A percentile compares a stretch with the other conserved stretches of the same genome.
These are phyloP conservation scores for Kradibia gibbosae DNA, from an alignment of 1,140 invertebrate species.

Conservation along the genomic window DNA sequence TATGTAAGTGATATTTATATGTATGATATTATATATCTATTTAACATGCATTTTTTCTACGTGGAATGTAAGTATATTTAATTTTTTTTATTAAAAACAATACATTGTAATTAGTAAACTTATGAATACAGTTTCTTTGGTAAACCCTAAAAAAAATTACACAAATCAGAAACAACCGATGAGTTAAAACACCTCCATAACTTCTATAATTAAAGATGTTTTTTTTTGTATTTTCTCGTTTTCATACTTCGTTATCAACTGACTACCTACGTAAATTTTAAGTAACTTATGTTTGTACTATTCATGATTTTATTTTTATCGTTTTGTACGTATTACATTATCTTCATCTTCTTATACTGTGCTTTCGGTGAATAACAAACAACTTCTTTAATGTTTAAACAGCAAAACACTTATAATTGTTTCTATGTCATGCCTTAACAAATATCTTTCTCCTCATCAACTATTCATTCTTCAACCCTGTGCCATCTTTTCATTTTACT, in stretches of 20 bases:
- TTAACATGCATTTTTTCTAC: slow-evolving; percentile 43
- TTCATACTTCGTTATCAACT: no score
- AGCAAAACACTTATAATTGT: not conserved
- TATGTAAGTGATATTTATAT: slow-evolving; percentile 33
- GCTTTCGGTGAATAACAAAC: slow-evolving; percentile 38
- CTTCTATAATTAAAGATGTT: slow-evolving; percentile 59
- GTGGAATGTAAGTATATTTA: not conserved
- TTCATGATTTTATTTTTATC: slow-evolving; percentile 49
- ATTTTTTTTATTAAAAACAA: not conserved
- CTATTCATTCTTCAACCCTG: no score
- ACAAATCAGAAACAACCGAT: not conserved
- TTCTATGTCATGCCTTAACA: no score
- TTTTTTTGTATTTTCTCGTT: slow-evolving; percentile 60
- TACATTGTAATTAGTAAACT: not conserved
- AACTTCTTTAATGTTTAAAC: not conserved
- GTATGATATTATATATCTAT: slow-evolving; percentile 29
- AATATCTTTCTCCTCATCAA: no score
- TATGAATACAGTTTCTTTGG: not conserved
- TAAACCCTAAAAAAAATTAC: not conserved
- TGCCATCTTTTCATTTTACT: no score
- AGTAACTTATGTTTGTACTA: slow-evolving; percentile 55
- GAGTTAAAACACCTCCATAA: slow-evolving; percentile 63
- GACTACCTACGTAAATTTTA: slow-evolving; percentile 65
- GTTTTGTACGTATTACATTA: slow-evolving; percentile 56
- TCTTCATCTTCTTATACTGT: slow-evolving; percentile 55